A percentile compares a stretch with the other conserved stretches of the same genome.
phyloP scores from a whole-genome alignment of 2,113 vertebrate genomes.

The Gallinago paraguaiae region DNA sequence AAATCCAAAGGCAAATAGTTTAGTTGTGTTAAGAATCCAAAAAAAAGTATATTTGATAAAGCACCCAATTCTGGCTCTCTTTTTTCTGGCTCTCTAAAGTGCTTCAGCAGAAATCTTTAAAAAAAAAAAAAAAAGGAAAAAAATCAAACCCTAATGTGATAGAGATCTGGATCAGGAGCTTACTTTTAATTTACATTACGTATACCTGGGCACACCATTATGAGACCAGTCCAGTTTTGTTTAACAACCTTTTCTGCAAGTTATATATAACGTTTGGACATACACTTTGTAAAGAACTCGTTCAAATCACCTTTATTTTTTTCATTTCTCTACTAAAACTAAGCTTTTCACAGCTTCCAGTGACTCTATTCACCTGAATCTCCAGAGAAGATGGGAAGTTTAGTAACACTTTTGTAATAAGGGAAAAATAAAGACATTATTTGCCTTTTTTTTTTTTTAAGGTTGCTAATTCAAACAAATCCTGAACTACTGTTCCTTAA shows the following conservation, averaged over 20 bases:
- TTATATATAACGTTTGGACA: not conserved
- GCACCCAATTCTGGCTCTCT: not conserved
- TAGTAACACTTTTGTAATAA: not conserved
- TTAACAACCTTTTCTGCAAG: not conserved
- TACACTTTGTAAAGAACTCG: fast-evolving
- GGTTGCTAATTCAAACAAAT: not conserved
- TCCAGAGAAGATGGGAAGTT: not conserved
- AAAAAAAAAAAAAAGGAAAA: not conserved
- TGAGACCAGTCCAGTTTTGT: not conserved
- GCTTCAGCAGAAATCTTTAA: not conserved
- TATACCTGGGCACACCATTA: not conserved
- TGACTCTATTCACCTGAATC: not conserved
- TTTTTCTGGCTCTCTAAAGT: not conserved
- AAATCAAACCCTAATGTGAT: not conserved
- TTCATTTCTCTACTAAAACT: not conserved
- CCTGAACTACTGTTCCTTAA: not conserved
- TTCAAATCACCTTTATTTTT: not conserved
- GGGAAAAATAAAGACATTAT: not conserved
- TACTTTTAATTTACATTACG: not conserved
- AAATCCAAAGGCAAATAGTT: not conserved
- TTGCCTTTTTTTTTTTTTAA: not conserved
- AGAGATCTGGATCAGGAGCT: not conserved
- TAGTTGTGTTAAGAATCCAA: not conserved
- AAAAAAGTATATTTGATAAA: not conserved
- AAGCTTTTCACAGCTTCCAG: not conserved